A percentile compares a stretch with the other conserved stretches of the same genome.
Conservation (phyloP, 2,888 invertebrate genomes). For the Anthophora plumipes region DNA sequence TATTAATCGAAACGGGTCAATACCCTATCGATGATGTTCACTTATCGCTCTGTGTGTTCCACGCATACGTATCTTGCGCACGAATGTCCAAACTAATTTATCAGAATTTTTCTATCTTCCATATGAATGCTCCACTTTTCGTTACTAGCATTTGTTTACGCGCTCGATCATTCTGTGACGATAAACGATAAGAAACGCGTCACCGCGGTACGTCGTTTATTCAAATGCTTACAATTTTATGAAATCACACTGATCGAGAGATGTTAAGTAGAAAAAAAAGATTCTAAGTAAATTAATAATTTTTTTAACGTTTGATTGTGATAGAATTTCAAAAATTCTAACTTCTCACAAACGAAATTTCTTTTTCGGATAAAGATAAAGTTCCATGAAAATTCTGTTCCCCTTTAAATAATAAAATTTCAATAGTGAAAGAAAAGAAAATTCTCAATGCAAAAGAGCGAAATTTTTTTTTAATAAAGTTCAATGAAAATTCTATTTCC, state of each 20-base stretch:
- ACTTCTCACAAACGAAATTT: no score
- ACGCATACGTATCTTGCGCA: constrained; percentile 6
- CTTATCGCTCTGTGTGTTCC: constrained; percentile 28
- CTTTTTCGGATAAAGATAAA: no score
- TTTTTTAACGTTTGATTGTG: no score
- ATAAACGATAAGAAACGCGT: not conserved
- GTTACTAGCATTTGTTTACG: constrained; percentile 20
- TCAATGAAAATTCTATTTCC: no score
- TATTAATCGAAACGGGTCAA: constrained; percentile 70
- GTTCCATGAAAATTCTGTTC: not conserved
- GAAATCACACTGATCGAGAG: not conserved
- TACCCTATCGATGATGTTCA: no score
- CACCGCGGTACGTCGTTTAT: not conserved
- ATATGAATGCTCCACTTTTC: constrained; percentile 23
- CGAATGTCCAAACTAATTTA: constrained; percentile 40
- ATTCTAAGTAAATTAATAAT: no score
- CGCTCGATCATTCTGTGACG: not conserved
- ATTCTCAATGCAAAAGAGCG: no score
- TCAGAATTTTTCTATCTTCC: constrained; percentile 25
- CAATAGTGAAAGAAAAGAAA: no score
- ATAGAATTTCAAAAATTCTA: no score
- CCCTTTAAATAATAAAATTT: not conserved
- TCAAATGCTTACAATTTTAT: not conserved
- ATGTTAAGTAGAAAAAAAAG: no score
- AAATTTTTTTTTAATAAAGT: no score